Percentiles rank a stretch among this genome's conserved stretches.
phyloP scores from a whole-genome alignment of 2,113 vertebrate genomes.

The Carassius gibelio region DNA sequence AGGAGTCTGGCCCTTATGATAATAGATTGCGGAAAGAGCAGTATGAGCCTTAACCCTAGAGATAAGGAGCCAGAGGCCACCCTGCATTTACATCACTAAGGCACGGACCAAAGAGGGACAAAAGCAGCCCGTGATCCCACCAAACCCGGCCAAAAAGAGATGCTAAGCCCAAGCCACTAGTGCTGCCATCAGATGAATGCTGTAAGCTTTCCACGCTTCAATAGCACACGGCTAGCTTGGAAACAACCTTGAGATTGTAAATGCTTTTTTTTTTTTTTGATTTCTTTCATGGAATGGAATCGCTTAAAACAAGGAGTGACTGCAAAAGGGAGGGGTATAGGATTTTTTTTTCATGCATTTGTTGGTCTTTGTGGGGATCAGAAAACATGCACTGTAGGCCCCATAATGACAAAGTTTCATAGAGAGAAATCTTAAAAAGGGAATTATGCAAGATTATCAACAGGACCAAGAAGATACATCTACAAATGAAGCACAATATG shows the following conservation, averaged over 20 bases:
- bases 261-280: conserved; percentile 25
- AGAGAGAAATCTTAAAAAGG: background rate
- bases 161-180: conserved; percentile 41
- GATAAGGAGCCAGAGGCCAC: conserved; percentile 67
- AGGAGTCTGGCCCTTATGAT: conserved; percentile 73
- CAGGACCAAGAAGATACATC: background rate
- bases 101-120: conserved; percentile 63
- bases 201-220: conserved; percentile 42
- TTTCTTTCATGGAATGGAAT: conserved; percentile 38
- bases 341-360: conserved; percentile 10
- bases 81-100: conserved; percentile 65
- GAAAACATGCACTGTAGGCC: too few species aligned
- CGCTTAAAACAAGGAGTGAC: conserved; percentile 35
- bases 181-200: conserved; percentile 27
- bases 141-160: conserved; percentile 52
- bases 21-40: conserved; percentile 62
- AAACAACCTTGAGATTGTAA: conserved; percentile 29
- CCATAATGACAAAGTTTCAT: background rate
- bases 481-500: background rate
- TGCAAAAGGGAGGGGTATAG: background rate
- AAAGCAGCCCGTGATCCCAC: conserved; percentile 64
- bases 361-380: background rate
- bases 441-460: background rate
- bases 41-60: conserved; percentile 64
- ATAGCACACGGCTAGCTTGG: background rate